phyloP scores from a whole-genome alignment of 2,113 vertebrate species.

The Zosterops pallidus region DNA sequence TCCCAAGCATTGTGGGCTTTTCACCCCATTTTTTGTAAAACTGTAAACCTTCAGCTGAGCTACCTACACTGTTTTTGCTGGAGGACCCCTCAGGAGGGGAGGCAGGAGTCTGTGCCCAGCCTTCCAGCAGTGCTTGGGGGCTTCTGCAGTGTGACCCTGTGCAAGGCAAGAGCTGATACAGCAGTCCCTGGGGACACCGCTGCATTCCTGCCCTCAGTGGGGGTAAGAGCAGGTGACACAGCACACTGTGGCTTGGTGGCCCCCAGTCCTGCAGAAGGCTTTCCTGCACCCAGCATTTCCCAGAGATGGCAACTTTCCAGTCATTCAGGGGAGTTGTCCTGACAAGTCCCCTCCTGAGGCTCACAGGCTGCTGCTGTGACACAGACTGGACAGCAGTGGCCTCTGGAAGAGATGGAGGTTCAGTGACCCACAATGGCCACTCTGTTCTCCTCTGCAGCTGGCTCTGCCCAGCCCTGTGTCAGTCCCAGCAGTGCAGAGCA shows the following conservation, averaged over 20 bases:
- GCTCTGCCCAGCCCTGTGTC: background rate
- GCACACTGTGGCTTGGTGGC: background rate
- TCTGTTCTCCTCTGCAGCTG: background rate
- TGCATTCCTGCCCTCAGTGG: background rate
- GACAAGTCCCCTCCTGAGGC: background rate
- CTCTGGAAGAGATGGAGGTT: background rate
- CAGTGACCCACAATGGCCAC: background rate
- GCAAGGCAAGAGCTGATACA: background rate
- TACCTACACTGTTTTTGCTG: background rate
- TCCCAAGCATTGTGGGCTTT: background rate
- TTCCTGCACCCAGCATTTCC: background rate
- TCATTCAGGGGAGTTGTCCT: background rate
- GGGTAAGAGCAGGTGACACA: background rate
- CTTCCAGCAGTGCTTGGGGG: background rate
- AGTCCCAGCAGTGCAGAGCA: background rate
- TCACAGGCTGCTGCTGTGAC: background rate
- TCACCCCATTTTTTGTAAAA: background rate
- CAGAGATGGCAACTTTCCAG: background rate
- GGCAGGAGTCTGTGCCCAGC: background rate
- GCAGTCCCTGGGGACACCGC: background rate
- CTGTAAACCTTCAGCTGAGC: background rate
- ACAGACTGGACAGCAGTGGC: background rate
- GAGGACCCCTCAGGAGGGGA: background rate
- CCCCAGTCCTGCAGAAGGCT: background rate
- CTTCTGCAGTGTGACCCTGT: background rate